Base-by-base conservation (phyloP, 2,888 invertebrate species). In the Caenorhabditis sulstoni region DNA sequence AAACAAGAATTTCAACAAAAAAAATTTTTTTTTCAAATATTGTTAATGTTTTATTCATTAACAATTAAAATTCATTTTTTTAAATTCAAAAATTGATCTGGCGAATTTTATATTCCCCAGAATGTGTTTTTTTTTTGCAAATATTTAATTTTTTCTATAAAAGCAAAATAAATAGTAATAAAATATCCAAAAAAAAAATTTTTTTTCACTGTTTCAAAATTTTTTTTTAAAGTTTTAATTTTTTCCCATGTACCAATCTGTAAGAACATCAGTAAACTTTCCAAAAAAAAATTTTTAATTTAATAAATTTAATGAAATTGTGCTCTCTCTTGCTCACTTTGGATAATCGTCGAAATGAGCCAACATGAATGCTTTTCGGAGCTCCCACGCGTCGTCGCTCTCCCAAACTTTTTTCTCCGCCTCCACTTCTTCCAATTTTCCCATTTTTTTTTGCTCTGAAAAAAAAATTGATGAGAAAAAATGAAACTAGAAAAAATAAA, bases 281-380 rank as follows among this genome's bases (percentile, higher is more conserved):
- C 7, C 35, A n/a, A 55, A 44, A 67, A 47, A 67, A 45, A 47
- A 23, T 29, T 29, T 29, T 29, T 29, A 29, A 29, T 29, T 29
- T 7, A 5, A 29, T 5, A 29, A 29, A 29, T 29, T 29, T 5
- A 29, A 23, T 8, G 11, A 41, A 14, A 41, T 8, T 37, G 5
- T 37, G 5, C 11, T 37, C 37, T 37, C 37, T n/a, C 37, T 8
- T 14, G 14, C 77, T 58, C 7, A 79, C 84, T 67, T 74, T 14
- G 79, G 62, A 70, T 75, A 79, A 47, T 81, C 82, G 49, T 81
- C 79, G 59, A 76, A 84, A 47, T 84, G 84, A 3, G 79, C 75
- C 57, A 67, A n/a, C 59, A 84, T 73, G 58, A 84, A 84, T 12
- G 81, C 74, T 55, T 73, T 81, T 20, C 84, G 59, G 1, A 81